phyloP scores from a whole-genome alignment of 1,140 invertebrate species.

The Drosophila guanche region DNA sequence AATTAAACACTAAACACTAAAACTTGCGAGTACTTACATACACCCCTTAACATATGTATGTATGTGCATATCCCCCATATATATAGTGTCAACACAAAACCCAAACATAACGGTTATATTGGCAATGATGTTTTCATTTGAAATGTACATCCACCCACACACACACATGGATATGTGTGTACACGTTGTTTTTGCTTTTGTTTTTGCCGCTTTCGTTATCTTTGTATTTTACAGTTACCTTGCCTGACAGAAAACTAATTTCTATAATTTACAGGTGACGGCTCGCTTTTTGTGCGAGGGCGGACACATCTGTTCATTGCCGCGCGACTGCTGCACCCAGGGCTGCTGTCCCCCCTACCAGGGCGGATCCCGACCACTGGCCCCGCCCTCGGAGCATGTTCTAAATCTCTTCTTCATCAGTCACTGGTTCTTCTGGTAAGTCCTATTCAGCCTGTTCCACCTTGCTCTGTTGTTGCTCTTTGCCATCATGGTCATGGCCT shows the following conservation, averaged over 20 bases:
- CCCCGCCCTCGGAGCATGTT: constrained; percentile 83
- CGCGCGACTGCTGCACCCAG: constrained; percentile 89
- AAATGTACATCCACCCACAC: background rate
- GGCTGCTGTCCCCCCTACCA: constrained; percentile 88
- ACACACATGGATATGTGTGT: no score
- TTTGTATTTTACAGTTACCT: constrained; percentile 10
- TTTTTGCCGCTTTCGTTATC: background rate
- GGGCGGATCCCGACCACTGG: constrained; percentile 84
- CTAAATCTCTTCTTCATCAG: constrained; percentile 85
- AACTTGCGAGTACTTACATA: background rate
- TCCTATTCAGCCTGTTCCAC: background rate
- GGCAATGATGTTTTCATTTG: constrained; percentile 46
- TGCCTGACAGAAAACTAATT: constrained; percentile 13
- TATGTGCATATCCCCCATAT: background rate
- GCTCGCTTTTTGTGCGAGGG: constrained; percentile 84
- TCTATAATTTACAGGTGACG: constrained; percentile 55
- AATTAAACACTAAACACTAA: no score
- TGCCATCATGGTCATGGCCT: no score
- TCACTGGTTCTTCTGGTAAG: constrained; percentile 85
- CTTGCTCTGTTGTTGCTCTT: constrained; percentile 1
- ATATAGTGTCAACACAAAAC: no score
- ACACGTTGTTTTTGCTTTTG: background rate
- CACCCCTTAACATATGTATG: no score
- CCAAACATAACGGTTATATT: constrained; percentile 13
- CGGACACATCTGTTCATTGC: constrained; percentile 86